These are phyloP conservation scores for Zosterops lateralis DNA, from an alignment of 2,113 vertebrate genomes.

Conservation along the genomic window DNA sequence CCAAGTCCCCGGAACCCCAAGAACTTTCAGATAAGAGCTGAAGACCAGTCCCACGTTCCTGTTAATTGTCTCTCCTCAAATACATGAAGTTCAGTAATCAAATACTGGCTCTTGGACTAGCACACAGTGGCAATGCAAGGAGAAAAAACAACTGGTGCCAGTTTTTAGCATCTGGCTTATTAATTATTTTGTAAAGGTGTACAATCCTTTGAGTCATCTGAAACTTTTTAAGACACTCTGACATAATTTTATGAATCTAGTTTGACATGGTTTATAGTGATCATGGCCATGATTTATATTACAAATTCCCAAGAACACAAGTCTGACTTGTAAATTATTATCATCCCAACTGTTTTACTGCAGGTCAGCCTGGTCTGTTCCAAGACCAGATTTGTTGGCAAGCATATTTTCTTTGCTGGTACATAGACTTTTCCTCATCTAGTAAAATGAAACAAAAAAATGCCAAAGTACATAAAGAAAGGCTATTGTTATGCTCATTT, in stretches of 20 bases:
- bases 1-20: background rate
- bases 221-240: background rate
- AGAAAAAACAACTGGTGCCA: background rate
- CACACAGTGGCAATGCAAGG: background rate
- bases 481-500: background rate
- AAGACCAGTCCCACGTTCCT: background rate
- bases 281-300: background rate
- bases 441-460: background rate
- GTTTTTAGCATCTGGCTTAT: background rate
- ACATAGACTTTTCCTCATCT: background rate
- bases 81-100: background rate
- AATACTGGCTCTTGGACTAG: background rate
- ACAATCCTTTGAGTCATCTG: background rate
- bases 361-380: background rate
- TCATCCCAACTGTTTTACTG: background rate
- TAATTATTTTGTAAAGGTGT: background rate
- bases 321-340: background rate
- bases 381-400: background rate
- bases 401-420: background rate
- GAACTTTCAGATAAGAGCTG: background rate
- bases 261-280: background rate
- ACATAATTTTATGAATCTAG: background rate
- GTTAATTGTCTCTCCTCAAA: background rate
- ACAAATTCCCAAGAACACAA: background rate
- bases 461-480: background rate